Conservation (phyloP, 2,797 vertebrate genomes). For the Zalophus californianus region DNA sequence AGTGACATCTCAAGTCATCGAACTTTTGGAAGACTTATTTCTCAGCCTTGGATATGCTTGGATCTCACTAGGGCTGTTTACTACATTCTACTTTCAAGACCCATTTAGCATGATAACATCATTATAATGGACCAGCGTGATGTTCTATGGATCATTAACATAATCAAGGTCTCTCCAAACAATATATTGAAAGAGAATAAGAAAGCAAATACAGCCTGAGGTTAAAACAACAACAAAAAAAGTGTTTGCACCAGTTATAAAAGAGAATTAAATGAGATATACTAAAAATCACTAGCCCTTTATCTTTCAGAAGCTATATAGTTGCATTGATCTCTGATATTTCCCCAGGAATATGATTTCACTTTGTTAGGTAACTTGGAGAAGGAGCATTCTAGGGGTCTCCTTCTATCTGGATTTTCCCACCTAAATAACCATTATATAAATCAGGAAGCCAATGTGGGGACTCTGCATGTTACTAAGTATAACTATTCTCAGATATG, state of each 20-base stretch:
- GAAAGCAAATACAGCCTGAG: background rate
- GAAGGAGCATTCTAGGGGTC: background rate
- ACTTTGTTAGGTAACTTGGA: background rate
- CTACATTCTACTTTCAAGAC: background rate
- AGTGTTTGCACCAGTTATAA: background rate
- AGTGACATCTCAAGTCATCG: background rate
- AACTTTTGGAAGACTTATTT: background rate
- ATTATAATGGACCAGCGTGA: background rate
- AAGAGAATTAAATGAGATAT: background rate
- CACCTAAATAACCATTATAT: background rate
- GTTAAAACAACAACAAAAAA: background rate
- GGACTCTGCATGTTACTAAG: background rate
- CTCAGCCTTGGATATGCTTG: background rate
- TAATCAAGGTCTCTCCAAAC: background rate
- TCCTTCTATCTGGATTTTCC: background rate
- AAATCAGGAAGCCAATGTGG: background rate
- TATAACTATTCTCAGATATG: background rate
- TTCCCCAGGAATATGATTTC: background rate
- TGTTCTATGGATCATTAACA: background rate
- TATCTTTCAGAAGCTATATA: background rate
- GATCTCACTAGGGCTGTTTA: background rate
- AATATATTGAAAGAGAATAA: background rate
- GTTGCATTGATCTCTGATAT: background rate
- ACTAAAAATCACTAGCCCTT: background rate
- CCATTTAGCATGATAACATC: background rate